Evolutionary conservation across 1,140 invertebrate genomes (phyloP).

Genomic region (Penaeus chinensis): DNA sequence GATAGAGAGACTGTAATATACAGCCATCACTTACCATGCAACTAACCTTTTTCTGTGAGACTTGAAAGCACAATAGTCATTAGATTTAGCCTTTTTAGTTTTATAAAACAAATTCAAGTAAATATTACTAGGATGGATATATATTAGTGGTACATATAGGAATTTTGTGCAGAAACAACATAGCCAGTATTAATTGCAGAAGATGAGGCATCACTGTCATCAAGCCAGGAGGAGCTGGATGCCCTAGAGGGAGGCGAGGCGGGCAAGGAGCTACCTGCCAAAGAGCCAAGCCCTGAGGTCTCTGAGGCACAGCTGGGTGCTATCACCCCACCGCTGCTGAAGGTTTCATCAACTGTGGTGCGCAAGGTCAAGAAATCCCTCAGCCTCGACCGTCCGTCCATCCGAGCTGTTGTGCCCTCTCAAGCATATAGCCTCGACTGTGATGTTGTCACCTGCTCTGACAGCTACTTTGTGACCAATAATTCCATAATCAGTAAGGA

Average conservation of each 20-base stretch:
- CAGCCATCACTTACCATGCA: too few species aligned
- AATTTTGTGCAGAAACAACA: not conserved
- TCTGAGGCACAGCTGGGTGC: not conserved
- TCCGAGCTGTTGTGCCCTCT: constrained; percentile 26
- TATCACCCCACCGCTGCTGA: not conserved
- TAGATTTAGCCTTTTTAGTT: too few species aligned
- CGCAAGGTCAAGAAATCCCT: constrained; percentile 59
- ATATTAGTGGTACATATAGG: not conserved
- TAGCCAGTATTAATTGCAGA: constrained; percentile 19
- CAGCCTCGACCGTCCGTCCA: constrained; percentile 52
- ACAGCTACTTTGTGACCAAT: constrained; percentile 26
- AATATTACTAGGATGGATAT: too few species aligned
- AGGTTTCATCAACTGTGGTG: constrained; percentile 52
- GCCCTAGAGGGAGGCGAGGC: constrained; percentile 27
- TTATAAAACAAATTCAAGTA: too few species aligned
- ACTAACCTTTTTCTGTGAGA: too few species aligned
- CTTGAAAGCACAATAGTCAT: too few species aligned
- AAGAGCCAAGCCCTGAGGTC: constrained; percentile 2
- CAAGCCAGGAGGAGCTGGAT: constrained; percentile 50
- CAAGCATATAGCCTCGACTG: constrained; percentile 59
- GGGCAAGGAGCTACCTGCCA: constrained; percentile 3
- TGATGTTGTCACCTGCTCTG: constrained; percentile 46
- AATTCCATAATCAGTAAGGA: constrained; percentile 7
- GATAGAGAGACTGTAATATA: too few species aligned
- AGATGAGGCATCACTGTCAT: constrained; percentile 47